Evolutionary conservation across 2,797 vertebrate genomes (phyloP).

Genomic region (Cuniculus paca): DNA sequence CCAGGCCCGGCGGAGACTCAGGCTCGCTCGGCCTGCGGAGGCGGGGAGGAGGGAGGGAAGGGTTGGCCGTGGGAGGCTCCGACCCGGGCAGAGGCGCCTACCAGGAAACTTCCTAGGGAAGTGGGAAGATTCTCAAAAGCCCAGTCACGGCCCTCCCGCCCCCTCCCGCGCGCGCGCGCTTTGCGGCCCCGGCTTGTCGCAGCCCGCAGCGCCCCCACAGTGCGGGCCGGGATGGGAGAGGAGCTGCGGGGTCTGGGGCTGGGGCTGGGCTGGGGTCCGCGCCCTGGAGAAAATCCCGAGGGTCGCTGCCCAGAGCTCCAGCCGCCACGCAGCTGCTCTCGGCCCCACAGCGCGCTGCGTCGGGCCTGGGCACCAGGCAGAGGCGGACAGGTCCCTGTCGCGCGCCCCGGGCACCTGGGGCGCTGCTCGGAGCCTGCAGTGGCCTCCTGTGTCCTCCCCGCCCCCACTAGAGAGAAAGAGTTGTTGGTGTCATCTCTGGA

Average conservation of each 20-base stretch:
- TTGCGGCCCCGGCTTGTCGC: not conserved
- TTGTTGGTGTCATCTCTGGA: not conserved
- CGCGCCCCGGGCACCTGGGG: not conserved
- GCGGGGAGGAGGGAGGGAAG: not conserved
- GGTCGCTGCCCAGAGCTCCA: not conserved
- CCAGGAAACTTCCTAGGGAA: slow-evolving; percentile 23
- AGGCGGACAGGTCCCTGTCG: not conserved
- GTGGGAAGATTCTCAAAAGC: not conserved
- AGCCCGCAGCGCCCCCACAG: not conserved
- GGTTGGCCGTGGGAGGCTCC: not conserved
- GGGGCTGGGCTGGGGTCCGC: not conserved
- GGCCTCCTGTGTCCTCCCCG: not conserved
- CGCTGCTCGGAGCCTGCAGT: not conserved
- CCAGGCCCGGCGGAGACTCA: not conserved
- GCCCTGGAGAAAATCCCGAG: not conserved
- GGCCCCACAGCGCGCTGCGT: not conserved
- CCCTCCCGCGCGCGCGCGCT: not conserved
- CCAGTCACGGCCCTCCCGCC: not conserved
- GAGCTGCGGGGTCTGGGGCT: not conserved
- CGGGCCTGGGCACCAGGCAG: no score
- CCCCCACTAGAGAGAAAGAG: not conserved
- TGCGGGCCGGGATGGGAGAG: not conserved
- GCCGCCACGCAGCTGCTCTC: not conserved
- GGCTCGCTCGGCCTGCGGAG: not conserved
- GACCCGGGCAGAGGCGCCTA: not conserved